phyloP scores from a whole-genome alignment of 2,113 vertebrate genomes.

The Apeltes quadracus region DNA sequence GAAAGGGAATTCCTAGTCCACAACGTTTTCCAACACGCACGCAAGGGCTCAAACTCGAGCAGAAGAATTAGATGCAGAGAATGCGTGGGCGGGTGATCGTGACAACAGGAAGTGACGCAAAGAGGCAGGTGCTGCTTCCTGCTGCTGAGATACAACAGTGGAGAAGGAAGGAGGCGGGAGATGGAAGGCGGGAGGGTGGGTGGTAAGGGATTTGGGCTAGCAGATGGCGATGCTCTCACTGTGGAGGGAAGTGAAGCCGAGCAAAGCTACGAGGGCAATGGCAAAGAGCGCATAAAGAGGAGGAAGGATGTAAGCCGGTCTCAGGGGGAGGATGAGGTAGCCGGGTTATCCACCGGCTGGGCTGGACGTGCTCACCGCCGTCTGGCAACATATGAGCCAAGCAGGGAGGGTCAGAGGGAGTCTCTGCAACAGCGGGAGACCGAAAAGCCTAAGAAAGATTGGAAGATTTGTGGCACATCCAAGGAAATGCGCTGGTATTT shows the following conservation, averaged over 20 bases:
- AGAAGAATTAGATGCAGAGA: not conserved
- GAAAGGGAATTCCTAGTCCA: slow-evolving; percentile 24
- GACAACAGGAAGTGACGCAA: slow-evolving; percentile 72
- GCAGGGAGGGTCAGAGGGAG: slow-evolving; percentile 34
- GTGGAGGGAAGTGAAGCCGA: slow-evolving; percentile 61
- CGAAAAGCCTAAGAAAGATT: slow-evolving; percentile 19
- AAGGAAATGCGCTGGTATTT: not conserved
- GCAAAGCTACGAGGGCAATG: slow-evolving; percentile 62
- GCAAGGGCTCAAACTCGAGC: not conserved
- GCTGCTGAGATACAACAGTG: slow-evolving; percentile 47
- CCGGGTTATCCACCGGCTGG: slow-evolving; percentile 67
- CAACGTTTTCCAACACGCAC: slow-evolving; percentile 19
- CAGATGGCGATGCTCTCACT: slow-evolving; percentile 68
- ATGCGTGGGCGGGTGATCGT: not conserved
- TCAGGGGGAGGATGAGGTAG: slow-evolving; percentile 65
- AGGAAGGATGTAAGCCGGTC: slow-evolving; percentile 72
- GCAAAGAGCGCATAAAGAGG: slow-evolving; percentile 54
- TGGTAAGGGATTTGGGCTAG: slow-evolving; percentile 52
- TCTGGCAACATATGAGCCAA: slow-evolving; percentile 47
- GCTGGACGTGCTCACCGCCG: slow-evolving; percentile 46
- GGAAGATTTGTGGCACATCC: slow-evolving; percentile 14
- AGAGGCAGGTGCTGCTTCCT: slow-evolving; percentile 70
- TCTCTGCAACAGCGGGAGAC: slow-evolving; percentile 30
- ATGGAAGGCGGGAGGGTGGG: slow-evolving; percentile 10
- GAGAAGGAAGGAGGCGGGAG: slow-evolving; percentile 46